Base-by-base conservation (phyloP, 2,888 invertebrate genomes). In the Himalopsyche tibetana region DNA sequence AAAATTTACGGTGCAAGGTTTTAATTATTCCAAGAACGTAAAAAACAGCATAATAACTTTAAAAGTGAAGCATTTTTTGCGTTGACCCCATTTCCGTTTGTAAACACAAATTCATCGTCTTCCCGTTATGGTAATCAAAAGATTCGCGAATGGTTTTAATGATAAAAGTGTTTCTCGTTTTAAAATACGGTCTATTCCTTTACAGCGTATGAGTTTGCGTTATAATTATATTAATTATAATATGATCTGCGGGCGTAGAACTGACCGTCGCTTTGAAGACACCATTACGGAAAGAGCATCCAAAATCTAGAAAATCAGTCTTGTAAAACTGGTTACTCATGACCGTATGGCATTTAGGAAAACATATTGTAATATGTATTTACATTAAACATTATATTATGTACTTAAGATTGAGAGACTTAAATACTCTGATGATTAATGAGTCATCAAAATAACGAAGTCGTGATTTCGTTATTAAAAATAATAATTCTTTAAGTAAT, bases 391-490 rank as follows among this genome's bases (percentile, higher is more conserved):
- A 51, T 15, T 51, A 19, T 19, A 63, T 28, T 28, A 28, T 8
- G 8, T 63, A 63, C 8, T 19, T 63, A 8, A 63, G 0, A 2
- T 19, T 63, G n/a, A 63, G 19, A 63, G 8, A n/a, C 28, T 63
- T 63, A 63, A 63, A 63, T 19, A 63, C 63, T 63, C 11, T n/a
- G 19, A 63, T 63, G 63, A 63, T 63, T 63, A 63, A 63, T 63
- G 63, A 19, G 1, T 63, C 63, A 19, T 63, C 63, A 63, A 63
- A 63, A 63, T 63, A 63, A 19, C 63, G 63, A 63, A 63, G 63
- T 63, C 63, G 63, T 63, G 63, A 63, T 63, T 63, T 19, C 4
- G 28, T 28, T 63, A 63, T 19, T 63, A 19, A 19, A 19, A n/a
- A 63, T 63, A 19, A 63, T 51, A 6, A 51, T 51, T 51, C 15